These are phyloP conservation scores for Vespertilio murinus DNA, from an alignment of 2,797 vertebrate species.

Conservation along the genomic window DNA sequence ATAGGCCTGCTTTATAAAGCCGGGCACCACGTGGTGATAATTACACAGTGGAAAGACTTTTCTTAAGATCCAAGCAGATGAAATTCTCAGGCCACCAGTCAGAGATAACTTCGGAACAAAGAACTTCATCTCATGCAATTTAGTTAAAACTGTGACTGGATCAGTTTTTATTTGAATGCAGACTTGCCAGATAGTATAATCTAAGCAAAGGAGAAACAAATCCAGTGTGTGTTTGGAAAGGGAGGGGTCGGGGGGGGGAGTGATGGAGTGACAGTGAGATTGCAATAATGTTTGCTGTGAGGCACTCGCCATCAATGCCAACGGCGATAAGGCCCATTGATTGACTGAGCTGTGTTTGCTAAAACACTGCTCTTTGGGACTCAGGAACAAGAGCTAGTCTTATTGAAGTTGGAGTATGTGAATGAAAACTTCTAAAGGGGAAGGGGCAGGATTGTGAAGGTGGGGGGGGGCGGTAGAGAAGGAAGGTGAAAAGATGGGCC, in stretches of 20 bases:
- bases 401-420: not conserved
- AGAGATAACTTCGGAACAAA: not conserved
- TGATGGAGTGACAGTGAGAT: not conserved
- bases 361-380: conserved; percentile 36
- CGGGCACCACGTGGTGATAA: not conserved
- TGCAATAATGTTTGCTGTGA: conserved; percentile 33
- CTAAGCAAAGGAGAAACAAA: conserved; percentile 65
- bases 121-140: not conserved
- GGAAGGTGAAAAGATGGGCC: not conserved
- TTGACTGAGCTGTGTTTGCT: conserved; percentile 50
- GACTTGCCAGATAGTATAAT: conserved; percentile 62
- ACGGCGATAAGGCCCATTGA: conserved; percentile 10
- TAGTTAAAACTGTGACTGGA: not conserved
- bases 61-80: not conserved
- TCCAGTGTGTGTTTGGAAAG: not conserved
- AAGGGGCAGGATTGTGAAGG: not conserved
- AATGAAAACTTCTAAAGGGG: not conserved
- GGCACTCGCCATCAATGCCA: conserved; percentile 38
- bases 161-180: conserved; percentile 52
- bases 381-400: conserved; percentile 55
- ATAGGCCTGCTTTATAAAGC: not conserved
- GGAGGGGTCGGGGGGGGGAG: not conserved
- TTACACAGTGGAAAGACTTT: not conserved
- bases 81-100: not conserved
- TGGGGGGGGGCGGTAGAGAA: accelerated